Evolutionary conservation across 2,113 vertebrate species (phyloP).

Genomic region (Erinaceus europaeus): DNA sequence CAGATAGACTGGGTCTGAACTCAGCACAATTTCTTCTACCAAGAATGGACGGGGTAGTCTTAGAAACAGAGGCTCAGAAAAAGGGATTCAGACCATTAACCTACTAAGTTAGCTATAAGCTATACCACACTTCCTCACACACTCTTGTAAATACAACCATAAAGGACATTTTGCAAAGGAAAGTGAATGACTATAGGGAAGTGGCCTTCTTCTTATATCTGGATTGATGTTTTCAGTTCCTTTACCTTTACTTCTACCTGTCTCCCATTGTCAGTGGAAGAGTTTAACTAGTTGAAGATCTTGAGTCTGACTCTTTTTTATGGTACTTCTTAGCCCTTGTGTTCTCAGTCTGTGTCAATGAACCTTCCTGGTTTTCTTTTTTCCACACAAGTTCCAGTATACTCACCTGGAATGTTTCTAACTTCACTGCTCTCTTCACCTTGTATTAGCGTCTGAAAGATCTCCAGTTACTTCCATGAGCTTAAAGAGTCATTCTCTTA

Average conservation of each 20-base stretch:
- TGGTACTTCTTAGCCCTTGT: background rate
- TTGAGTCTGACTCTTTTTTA: slow-evolving; percentile 5
- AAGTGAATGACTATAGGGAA: background rate
- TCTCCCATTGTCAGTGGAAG: background rate
- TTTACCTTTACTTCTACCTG: background rate
- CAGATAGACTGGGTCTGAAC: background rate
- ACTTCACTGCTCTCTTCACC: background rate
- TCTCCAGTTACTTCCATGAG: background rate
- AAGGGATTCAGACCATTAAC: background rate
- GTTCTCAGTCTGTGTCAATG: background rate
- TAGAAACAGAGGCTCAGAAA: background rate
- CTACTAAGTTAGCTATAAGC: background rate
- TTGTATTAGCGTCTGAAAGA: background rate
- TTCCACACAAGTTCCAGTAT: background rate
- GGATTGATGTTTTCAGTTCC: background rate
- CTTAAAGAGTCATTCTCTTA: background rate
- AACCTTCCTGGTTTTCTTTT: background rate
- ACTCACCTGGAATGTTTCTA: slow-evolving; percentile 1
- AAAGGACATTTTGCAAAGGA: slow-evolving; percentile 7
- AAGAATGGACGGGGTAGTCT: background rate
- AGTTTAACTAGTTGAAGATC: slow-evolving; percentile 16
- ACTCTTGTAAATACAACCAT: background rate
- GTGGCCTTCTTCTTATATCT: background rate
- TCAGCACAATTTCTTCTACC: background rate
- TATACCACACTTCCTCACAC: background rate